phyloP scores from a whole-genome alignment of 2,113 vertebrate genomes.

The Sapajus apella region DNA sequence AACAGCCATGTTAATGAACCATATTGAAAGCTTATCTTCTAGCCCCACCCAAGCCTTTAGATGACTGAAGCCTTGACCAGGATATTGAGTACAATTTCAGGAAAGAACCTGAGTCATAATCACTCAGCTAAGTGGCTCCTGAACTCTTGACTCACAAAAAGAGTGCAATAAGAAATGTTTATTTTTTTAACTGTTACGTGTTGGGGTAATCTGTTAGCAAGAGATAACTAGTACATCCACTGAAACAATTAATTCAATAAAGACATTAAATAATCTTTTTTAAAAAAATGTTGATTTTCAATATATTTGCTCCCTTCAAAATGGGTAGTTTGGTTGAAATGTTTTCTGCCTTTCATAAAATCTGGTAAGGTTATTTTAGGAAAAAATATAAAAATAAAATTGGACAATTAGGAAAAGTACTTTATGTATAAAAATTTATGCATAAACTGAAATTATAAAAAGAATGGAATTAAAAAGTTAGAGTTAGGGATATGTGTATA shows the following conservation, averaged over 20 bases:
- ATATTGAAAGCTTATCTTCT: background rate
- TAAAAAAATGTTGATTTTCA: background rate
- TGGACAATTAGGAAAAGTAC: rapidly evolving
- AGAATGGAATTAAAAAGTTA: background rate
- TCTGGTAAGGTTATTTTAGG: background rate
- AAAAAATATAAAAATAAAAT: background rate
- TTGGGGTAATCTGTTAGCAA: background rate
- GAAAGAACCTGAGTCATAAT: background rate
- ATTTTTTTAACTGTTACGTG: background rate
- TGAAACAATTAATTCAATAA: background rate
- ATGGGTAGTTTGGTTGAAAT: background rate
- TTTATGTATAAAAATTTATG: background rate
- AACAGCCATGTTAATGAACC: background rate
- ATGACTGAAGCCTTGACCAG: background rate
- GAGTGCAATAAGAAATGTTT: background rate
- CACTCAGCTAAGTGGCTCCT: background rate
- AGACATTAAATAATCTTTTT: background rate
- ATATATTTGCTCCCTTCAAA: background rate
- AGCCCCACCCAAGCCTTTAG: too few species aligned
- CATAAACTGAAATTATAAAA: background rate
- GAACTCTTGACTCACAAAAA: background rate
- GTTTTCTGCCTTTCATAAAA: background rate
- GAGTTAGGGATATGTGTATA: background rate
- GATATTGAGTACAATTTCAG: background rate
- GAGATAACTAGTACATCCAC: background rate